phyloP scores from a whole-genome alignment of 2,797 vertebrate genomes.

The Cynodonichthys magdalenae region DNA sequence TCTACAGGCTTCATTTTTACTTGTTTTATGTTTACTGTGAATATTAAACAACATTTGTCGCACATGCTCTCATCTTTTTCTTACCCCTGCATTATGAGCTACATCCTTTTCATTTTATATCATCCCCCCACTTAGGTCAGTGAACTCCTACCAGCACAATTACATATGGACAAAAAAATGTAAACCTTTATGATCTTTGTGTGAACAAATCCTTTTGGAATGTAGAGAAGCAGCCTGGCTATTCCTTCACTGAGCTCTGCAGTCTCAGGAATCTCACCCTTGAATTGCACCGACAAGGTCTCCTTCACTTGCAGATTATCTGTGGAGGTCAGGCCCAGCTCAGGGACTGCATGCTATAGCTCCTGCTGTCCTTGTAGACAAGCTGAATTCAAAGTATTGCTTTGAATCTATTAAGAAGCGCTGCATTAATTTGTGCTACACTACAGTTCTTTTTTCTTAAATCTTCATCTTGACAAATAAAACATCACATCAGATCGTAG shows the following conservation, averaged over 20 bases:
- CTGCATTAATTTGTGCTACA: background rate
- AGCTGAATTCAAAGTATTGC: background rate
- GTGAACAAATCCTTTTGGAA: background rate
- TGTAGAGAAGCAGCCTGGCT: background rate
- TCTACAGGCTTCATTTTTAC: background rate
- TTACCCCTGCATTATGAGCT: background rate
- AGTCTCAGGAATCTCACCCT: background rate
- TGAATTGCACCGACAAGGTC: slow-evolving; percentile 5
- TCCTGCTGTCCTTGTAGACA: background rate
- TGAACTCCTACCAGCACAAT: too few relatives aligned
- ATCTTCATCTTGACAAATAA: background rate
- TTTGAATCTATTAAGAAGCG: slow-evolving; percentile 16
- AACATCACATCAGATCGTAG: too few relatives aligned
- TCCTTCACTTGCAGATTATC: background rate
- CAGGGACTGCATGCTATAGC: slow-evolving; percentile 20
- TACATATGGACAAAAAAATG: background rate
- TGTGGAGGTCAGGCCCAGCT: slow-evolving; percentile 21
- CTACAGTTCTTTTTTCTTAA: too few relatives aligned
- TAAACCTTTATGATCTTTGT: background rate
- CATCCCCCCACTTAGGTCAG: background rate
- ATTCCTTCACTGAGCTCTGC: background rate
- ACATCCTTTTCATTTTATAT: background rate
- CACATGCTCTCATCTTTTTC: background rate
- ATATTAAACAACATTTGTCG: background rate
- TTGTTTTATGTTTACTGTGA: background rate